Base-by-base conservation (phyloP, 2,888 invertebrate genomes). In the Drosophila cognata region DNA sequence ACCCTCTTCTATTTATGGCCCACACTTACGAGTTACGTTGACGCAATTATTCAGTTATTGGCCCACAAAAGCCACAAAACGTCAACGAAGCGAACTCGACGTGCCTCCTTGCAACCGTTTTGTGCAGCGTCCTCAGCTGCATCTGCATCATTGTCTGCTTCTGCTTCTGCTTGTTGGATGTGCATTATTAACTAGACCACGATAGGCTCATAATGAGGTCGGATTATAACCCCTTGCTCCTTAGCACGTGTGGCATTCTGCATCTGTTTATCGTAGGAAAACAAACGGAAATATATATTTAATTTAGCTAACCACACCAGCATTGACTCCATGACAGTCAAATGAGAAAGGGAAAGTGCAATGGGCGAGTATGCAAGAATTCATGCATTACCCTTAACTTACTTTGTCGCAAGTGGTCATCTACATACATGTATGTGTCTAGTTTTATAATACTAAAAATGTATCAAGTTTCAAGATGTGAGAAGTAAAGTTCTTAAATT, bases 171-270 rank as follows among this genome's bases (percentile, higher is more conserved):
- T 75, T 74, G 84, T 29, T 35, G 86, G 81, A 85, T 91, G 83
- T 86, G 90, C 87, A 91, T 91, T 91, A 89, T 89, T 81, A 88
- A 85, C 72, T 72, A 63, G 85, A 88, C 86, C 88, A 85, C 79
- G 74, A 56, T 82, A 85, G 79, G 88, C 88, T 81, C 85, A 86
- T 91, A 90, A 91, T 90, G 83, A 84, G 88, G 68, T 71, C 57
- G 53, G 73, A 72, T 74, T 71, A 76, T 81, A 66, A 46, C 25
- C 16, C 74, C 70, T 61, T 67, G 56, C 43, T 70, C 65, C 64
- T 65, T 72, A 83, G 25, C 25, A 69, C 81, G 77, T 86, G 88
- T 63, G 81, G 78, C 64, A 46, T n/a, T 52, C 41, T 21, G 52
- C 13, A 10, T 41, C 28, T 65, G 43, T 51, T 55, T 64, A 28